Evolutionary conservation across 2,113 vertebrate genomes (phyloP), one percentile per base, ranked within the genome.

Genomic region (Megaptera novaeangliae): DNA sequence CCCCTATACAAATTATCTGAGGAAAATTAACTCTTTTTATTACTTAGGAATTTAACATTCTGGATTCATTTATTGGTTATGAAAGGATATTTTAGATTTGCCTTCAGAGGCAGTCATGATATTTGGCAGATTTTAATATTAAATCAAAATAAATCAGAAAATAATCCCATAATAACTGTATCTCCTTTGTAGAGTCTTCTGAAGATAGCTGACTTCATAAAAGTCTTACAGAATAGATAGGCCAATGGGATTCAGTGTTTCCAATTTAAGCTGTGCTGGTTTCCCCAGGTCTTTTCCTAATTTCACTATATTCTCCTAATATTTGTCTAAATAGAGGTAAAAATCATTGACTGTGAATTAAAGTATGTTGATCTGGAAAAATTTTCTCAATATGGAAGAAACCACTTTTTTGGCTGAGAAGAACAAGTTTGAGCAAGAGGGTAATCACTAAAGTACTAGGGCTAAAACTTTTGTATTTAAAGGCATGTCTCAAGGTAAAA

Each of bases 341-440:
- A 95, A 68, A 63, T 90, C 23, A 85, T 75, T 84, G 59, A 82
- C 12, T 88, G 4, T 41, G 57, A 81, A 64, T 46, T n/a, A 66
- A 92, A 77, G 61, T 88, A 74, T 49, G 5, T 86, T 77, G 27
- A 89, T 75, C 57, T 81, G 34, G 41, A 88, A 94, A 88, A 81
- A 15, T 91, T 92, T 96, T 91, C 39, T 95, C 17, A 74, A 18
- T 59, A n/a, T 57, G 20, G 55, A 94, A 91, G 41, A 87, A 88
- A 95, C 0, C 4, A n/a, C 25, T 8, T 72, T 95, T 81, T 18
- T 61, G 55, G 21, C 2, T 2, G 4, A 0, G 18, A 72, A 13
- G 34, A 81, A n/a, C 9, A 89, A 59, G 61, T 71, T 87, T 85
- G n/a, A 91, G 83, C 2, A 77, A 92, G 23, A 88, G 31, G 27